These are phyloP conservation scores for Phrynocephalus forsythii DNA, from an alignment of 2,797 vertebrate species.

Conservation along the genomic window DNA sequence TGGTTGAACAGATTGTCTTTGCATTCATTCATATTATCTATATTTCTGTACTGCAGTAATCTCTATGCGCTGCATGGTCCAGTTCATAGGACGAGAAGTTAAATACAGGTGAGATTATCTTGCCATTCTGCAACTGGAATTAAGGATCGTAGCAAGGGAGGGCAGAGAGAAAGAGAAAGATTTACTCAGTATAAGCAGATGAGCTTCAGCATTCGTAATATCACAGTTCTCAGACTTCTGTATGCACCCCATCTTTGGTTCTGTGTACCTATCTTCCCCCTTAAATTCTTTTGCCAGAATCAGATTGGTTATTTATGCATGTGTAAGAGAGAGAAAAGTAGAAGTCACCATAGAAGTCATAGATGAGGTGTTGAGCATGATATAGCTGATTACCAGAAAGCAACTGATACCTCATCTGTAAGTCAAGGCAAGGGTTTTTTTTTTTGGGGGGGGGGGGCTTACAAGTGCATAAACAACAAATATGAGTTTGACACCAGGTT, in stretches of 20 bases:
- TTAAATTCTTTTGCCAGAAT: not conserved
- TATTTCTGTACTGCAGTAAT: conserved; percentile 78
- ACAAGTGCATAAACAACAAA: too few relatives aligned
- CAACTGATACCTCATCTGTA: too few relatives aligned
- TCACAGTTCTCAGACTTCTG: not conserved
- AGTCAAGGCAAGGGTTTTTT: too few relatives aligned
- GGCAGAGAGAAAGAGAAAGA: not conserved
- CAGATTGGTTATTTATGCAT: too few relatives aligned
- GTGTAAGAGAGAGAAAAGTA: too few relatives aligned
- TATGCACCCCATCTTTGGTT: not conserved
- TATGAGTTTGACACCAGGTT: too few relatives aligned
- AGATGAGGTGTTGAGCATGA: too few relatives aligned
- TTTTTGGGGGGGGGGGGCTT: too few relatives aligned
- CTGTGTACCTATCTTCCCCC: not conserved
- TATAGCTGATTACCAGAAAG: too few relatives aligned
- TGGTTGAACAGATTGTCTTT: not conserved
- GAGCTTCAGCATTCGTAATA: fast-evolving
- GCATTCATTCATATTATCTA: conserved; percentile 60
- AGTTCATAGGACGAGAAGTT: conserved; percentile 88
- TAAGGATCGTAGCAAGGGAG: fast-evolving
- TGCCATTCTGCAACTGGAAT: not conserved
- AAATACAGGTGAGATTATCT: conserved; percentile 84
- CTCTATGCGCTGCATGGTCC: conserved; percentile 91
- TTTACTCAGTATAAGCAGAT: not conserved
- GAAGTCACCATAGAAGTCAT: too few relatives aligned